Evolutionary conservation across 2,888 invertebrate genomes (phyloP), one percentile per base, ranked within the genome.

Genomic region (Sesia bembeciformis): DNA sequence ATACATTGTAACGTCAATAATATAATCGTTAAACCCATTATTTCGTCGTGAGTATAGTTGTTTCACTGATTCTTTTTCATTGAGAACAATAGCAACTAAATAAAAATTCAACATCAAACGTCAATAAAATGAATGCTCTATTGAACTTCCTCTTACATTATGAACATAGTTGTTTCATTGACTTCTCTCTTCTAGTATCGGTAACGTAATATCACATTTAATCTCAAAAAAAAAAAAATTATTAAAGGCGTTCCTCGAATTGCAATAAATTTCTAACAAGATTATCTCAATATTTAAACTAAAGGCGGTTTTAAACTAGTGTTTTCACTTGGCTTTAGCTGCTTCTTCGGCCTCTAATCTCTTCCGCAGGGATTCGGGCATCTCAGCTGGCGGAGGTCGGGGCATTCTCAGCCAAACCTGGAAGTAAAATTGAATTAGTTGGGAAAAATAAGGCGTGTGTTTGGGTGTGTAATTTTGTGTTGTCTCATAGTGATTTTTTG

Each of bases 301-400:
- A 46, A 8, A 46, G 46, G 46, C 46, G 46, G 46, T 46, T 4
- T n/a, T 8, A 23, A 23, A 23, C 23, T 46, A 8, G 4, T n/a
- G 7, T 46, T 55, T 78, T 84, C 74, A 83, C 76, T 86, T 81
- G 46, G 73, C 56, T 60, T 79, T 81, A 5, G 70, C 72, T 5
- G 76, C 82, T 55, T 74, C 84, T 51, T 87, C 84, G 0, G 88
- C 91, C 58, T 85, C 90, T 40, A 93, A 78, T 64, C 96, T 94
- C 84, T 92, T 92, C 82, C 94, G 95, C 74, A 97, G 91, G 7
- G 96, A 95, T 78, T 96, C 97, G 8, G 98, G 98, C 97, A 98
- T 98, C 86, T 95, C 94, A 69, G 98, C 96, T 73, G 98, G 98
- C 76, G 98, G 98, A 58, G 98, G 98, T 67, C 98, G 94, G 57